These are phyloP conservation scores for Montipora foliosa DNA, from an alignment of 64 coral and sea anemone genomes.

Conservation along the genomic window DNA sequence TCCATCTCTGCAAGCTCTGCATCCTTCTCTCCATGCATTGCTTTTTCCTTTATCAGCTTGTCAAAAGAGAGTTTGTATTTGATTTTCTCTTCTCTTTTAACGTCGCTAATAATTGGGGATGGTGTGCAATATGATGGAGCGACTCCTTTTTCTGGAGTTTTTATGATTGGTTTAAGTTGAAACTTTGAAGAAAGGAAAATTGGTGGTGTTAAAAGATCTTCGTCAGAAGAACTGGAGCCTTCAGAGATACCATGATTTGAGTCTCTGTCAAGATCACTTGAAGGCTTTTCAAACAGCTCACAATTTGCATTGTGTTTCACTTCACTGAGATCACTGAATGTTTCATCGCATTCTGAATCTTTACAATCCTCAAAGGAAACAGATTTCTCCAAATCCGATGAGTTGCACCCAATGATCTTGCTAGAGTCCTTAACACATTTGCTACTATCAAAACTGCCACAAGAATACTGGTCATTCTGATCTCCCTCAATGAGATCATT, in stretches of 20 bases:
- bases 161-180: constrained; percentile 47
- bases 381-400: not conserved
- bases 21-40: constrained; percentile 56
- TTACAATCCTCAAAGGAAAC: not conserved
- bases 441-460: not conserved
- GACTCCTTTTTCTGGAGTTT: constrained; percentile 74
- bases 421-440: not conserved
- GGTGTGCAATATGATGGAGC: constrained; percentile 44
- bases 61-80: constrained; percentile 75
- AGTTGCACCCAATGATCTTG: not conserved
- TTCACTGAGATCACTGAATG: too few relatives aligned
- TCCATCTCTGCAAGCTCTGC: constrained; percentile 71
- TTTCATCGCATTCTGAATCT: not conserved
- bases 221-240: constrained; percentile 64
- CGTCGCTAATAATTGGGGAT: not conserved
- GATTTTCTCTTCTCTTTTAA: constrained; percentile 12
- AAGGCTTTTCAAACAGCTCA: not conserved
- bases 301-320: not conserved
- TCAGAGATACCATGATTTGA: not conserved
- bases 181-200: constrained; percentile 68
- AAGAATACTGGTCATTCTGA: not conserved
- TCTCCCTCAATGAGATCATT: not conserved
- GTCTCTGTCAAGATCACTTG: not conserved
- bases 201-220: constrained; percentile 81
- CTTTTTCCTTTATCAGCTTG: constrained; percentile 74